These are phyloP conservation scores for Musca vetustissima DNA, from an alignment of 1,140 invertebrate genomes.

Conservation along the genomic window DNA sequence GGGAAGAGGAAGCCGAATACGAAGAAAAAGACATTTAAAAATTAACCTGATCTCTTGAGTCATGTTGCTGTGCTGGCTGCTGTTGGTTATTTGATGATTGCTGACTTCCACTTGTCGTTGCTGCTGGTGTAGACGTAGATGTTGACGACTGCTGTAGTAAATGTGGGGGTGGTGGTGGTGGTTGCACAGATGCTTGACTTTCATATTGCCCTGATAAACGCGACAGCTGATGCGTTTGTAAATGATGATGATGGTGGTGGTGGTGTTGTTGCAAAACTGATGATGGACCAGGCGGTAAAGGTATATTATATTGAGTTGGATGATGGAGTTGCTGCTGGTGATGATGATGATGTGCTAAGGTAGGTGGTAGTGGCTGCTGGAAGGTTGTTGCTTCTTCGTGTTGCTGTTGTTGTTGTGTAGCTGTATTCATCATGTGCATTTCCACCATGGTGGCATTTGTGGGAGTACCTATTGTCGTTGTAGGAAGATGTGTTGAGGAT, in stretches of 20 bases:
- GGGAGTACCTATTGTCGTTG: not conserved
- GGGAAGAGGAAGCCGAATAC: not conserved
- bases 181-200: too few relatives aligned
- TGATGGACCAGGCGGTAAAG: too few relatives aligned
- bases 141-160: not conserved
- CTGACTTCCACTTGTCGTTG: not conserved
- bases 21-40: slow-evolving; percentile 10
- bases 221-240: not conserved
- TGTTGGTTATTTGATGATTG: not conserved
- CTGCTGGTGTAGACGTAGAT: not conserved
- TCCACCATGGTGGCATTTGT: slow-evolving; percentile 5
- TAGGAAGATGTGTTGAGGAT: too few relatives aligned
- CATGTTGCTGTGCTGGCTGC: slow-evolving; percentile 8
- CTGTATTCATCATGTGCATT: slow-evolving; percentile 3
- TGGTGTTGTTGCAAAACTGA: not conserved
- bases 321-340: not conserved
- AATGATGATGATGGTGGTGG: slow-evolving; percentile 15
- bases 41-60: slow-evolving; percentile 21
- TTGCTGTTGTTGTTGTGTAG: slow-evolving; percentile 8
- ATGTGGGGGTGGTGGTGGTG: too few relatives aligned
- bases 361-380: not conserved
- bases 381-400: slow-evolving; percentile 4
- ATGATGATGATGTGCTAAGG: not conserved
- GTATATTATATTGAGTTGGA: not conserved
- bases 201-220: too few relatives aligned